These are phyloP conservation scores for Eupelmus urozonus DNA, from an alignment of 2,888 invertebrate species.

Conservation along the genomic window DNA sequence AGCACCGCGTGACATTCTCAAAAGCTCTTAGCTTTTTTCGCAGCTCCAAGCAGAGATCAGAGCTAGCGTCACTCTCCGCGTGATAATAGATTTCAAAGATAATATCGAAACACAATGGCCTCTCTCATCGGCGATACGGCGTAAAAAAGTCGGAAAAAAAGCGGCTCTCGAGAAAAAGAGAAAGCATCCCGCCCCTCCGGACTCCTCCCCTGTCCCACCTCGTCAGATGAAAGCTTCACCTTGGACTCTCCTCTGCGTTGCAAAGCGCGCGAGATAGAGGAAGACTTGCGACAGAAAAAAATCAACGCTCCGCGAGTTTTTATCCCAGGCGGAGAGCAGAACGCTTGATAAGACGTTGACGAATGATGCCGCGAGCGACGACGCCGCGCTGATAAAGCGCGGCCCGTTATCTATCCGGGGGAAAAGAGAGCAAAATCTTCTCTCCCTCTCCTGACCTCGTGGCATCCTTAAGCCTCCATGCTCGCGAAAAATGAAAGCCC, in stretches of 20 bases:
- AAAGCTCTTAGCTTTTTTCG: too few relatives aligned
- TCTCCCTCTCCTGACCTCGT: constrained; percentile 43
- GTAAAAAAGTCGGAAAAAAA: too few relatives aligned
- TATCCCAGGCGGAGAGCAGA: constrained; percentile 11
- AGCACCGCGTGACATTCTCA: too few relatives aligned
- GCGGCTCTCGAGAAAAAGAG: neutral
- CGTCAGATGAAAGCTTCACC: constrained; percentile 23
- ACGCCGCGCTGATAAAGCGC: constrained; percentile 67
- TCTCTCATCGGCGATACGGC: too few relatives aligned
- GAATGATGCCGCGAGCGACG: constrained; percentile 68
- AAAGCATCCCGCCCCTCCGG: neutral
- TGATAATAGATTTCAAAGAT: too few relatives aligned
- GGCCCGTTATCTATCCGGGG: constrained; percentile 34
- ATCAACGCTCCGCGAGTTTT: constrained; percentile 49
- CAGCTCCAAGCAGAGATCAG: too few relatives aligned
- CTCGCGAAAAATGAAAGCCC: constrained; percentile 54
- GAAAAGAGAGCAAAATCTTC: constrained; percentile 21
- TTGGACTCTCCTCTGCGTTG: neutral
- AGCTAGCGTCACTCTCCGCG: too few relatives aligned
- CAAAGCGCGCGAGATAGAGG: neutral
- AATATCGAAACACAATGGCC: too few relatives aligned
- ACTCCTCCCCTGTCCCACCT: neutral
- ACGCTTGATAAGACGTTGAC: constrained; percentile 73
- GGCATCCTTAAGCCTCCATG: constrained; percentile 46
- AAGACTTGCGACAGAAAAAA: constrained; percentile 20